Evolutionary conservation across 2,797 vertebrate genomes (phyloP).

Genomic region (Fringilla coelebs): DNA sequence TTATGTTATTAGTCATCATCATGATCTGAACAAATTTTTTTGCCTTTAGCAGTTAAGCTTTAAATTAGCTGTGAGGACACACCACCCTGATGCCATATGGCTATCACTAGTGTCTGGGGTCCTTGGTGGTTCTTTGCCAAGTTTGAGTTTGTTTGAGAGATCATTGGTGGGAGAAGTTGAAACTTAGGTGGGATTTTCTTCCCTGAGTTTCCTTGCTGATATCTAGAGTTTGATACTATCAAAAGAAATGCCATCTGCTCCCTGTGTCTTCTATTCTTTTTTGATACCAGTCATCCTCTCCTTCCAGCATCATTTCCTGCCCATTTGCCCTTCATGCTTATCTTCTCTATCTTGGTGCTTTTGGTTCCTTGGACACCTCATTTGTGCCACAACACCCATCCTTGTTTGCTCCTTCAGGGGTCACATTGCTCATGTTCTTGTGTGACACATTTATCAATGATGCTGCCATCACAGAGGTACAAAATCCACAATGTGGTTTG

Average conservation of each 20-base stretch:
- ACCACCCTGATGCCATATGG: rapidly evolving
- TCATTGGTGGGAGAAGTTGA: background rate
- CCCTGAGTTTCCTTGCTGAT: background rate
- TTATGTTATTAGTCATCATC: background rate
- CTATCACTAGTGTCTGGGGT: background rate
- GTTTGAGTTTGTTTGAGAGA: rapidly evolving
- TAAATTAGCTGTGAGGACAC: background rate
- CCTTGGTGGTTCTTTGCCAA: background rate
- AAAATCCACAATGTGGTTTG: background rate
- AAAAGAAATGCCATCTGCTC: background rate
- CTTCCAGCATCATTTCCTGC: background rate
- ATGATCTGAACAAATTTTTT: background rate
- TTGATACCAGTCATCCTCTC: background rate
- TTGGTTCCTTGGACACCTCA: background rate
- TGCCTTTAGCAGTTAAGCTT: background rate
- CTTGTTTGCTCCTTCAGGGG: background rate
- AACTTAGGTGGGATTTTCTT: background rate
- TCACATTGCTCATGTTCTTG: background rate
- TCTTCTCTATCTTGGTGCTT: background rate
- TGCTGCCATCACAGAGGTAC: background rate
- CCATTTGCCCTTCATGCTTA: background rate
- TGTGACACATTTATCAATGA: rapidly evolving
- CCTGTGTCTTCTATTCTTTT: background rate
- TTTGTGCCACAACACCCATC: too few relatives aligned
- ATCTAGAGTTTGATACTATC: background rate